These are phyloP conservation scores for Aleiodes testaceus DNA, from an alignment of 2,888 invertebrate species.

Conservation along the genomic window DNA sequence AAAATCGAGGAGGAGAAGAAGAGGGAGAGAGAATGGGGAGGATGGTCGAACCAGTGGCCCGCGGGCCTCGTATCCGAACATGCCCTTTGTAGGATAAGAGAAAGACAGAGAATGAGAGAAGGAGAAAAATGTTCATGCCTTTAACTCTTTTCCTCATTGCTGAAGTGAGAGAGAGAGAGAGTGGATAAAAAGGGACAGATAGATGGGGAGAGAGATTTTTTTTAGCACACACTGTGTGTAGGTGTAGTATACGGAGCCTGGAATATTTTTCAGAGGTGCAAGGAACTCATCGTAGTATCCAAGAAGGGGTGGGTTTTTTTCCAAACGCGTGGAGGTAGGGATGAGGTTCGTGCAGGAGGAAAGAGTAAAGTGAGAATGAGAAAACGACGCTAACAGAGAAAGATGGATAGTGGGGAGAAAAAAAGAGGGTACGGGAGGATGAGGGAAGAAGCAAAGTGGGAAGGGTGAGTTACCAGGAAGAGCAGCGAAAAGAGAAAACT, in stretches of 20 bases:
- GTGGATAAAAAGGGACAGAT: constrained; percentile 1
- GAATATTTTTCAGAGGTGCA: constrained; percentile 59
- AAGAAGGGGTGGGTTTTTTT: constrained; percentile 31
- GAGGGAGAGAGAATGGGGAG: constrained; percentile 34
- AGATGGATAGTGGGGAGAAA: constrained; percentile 40
- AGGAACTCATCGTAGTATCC: constrained; percentile 48
- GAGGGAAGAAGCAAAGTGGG: constrained; percentile 38
- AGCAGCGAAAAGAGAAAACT: constrained; percentile 41
- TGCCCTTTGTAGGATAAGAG: constrained; percentile 41
- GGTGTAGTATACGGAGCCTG: constrained; percentile 21
- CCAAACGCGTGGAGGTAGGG: constrained; percentile 46
- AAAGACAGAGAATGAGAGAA: neutral
- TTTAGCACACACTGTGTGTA: neutral
- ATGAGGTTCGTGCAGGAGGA: constrained; percentile 32
- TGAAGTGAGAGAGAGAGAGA: constrained; percentile 2
- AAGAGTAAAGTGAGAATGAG: constrained; percentile 42
- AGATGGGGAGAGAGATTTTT: neutral
- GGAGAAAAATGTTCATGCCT: neutral
- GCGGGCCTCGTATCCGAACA: constrained; percentile 45
- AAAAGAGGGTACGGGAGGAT: constrained; percentile 41
- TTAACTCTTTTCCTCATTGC: constrained; percentile 13
- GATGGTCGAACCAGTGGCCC: constrained; percentile 40
- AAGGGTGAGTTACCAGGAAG: constrained; percentile 32
- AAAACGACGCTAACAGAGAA: constrained; percentile 18
- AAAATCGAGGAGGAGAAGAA: constrained; percentile 1